phyloP scores from a whole-genome alignment of 2,797 vertebrate genomes.

The Pseudochromis fuscus region DNA sequence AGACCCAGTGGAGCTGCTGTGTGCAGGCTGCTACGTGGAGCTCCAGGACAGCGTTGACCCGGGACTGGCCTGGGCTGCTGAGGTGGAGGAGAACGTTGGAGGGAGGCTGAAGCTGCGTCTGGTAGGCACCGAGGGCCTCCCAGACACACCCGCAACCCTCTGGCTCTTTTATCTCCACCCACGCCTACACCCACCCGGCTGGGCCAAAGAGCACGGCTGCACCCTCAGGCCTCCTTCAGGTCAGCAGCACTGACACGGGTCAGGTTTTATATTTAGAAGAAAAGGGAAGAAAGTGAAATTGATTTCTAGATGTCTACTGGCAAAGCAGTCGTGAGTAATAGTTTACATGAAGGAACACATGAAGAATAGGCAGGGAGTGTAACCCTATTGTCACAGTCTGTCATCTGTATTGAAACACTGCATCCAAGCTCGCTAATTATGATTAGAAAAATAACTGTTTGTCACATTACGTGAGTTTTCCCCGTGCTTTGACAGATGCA shows the following conservation, averaged over 20 bases:
- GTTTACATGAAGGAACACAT: constrained; percentile 12
- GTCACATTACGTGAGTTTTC: constrained; percentile 4
- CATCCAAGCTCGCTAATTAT: neutral
- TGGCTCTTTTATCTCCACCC: constrained; percentile 97
- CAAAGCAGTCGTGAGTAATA: constrained; percentile 12
- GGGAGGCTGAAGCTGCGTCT: constrained; percentile 92
- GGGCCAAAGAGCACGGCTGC: constrained; percentile 90
- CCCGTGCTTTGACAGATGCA: neutral
- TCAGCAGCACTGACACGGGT: constrained; percentile 70
- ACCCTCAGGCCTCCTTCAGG: constrained; percentile 91
- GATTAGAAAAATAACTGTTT: neutral
- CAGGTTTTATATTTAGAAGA: constrained; percentile 43
- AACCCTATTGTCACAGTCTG: constrained; percentile 1
- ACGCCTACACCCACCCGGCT: constrained; percentile 93
- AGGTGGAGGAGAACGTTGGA: constrained; percentile 92
- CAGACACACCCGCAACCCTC: constrained; percentile 86
- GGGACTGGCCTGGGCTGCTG: constrained; percentile 90
- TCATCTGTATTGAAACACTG: neutral
- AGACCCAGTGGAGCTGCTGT: constrained; percentile 94
- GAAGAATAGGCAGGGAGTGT: constrained; percentile 6
- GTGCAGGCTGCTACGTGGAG: constrained; percentile 90
- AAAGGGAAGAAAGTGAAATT: constrained; percentile 13
- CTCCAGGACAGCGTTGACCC: constrained; percentile 88
- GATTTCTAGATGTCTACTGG: constrained; percentile 18
- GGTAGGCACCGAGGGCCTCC: constrained; percentile 87